Base-by-base conservation (phyloP, 2,888 invertebrate genomes). In the Altica lythri region DNA sequence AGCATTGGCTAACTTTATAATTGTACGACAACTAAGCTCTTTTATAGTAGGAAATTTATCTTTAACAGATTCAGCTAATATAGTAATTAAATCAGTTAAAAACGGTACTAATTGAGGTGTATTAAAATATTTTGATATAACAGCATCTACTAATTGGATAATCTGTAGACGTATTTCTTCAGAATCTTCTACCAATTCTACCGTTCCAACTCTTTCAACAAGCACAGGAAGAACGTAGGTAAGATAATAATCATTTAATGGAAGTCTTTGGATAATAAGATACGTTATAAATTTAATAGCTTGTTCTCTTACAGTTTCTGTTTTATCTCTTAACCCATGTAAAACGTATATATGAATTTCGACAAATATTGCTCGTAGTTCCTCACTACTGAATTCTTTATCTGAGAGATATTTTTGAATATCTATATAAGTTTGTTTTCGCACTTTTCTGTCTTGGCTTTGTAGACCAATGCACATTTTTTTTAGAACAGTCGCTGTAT, bases 1-100 rank as follows among this genome's bases (percentile, higher is more conserved):
- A 2, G 82, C 78, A 53, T 78, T 80, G 0, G 90, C 84, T 32
- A 93, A 66, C 44, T 81, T 73, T 1, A 86, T 82, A 34, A 90
- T 83, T 65, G 89, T 86, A 54, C 80, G 78, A 72, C 92, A 92
- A 34, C 89, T 87, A 1, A 64, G 43, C 64, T 88, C 84, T 73
- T 91, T 92, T 0, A 95, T 88, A 64, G 87, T 84, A 2, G 92
- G 88, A 76, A 83, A 92, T 17, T 86, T 85, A 76, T 95, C 95
- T 0, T 82, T 78, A 1, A 90, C 80, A 0, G 88, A 86, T 69
- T 86, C 86, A 19, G 81, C 78, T 18, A 94, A 75, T 67, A 95
- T 89, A 61, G 79, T 82, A 0, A 89, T 80, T 32, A 89, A 80
- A 68, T 93, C 91, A 65, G 88, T 86, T n/a, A 89, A 78, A 71